These are phyloP conservation scores for Empidonax alnorum DNA, from an alignment of 2,113 vertebrate genomes.

Conservation along the genomic window DNA sequence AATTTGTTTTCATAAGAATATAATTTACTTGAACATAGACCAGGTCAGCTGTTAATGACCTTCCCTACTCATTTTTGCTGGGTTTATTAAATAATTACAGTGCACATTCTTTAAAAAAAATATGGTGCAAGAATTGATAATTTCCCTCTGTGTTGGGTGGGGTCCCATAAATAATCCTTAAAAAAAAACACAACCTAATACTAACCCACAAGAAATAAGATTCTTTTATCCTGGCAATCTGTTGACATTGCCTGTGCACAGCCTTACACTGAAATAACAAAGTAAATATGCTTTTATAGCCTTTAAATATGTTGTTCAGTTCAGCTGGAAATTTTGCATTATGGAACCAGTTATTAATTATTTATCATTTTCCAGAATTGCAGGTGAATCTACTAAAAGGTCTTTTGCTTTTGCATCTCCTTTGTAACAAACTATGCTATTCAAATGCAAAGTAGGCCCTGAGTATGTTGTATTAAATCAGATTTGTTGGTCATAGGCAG, in stretches of 20 bases:
- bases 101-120: neutral
- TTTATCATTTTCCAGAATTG: neutral
- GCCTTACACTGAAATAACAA: neutral
- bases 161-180: neutral
- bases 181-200: no score
- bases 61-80: neutral
- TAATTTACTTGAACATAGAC: neutral
- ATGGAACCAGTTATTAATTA: neutral
- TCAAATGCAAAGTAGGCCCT: neutral
- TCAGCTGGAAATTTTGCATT: neutral
- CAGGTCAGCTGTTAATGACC: neutral
- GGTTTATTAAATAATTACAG: neutral
- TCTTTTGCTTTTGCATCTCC: neutral
- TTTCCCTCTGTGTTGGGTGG: neutral
- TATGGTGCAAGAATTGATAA: neutral
- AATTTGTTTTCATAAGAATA: neutral
- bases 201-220: neutral
- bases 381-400: neutral
- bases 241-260: neutral
- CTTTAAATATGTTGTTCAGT: neutral
- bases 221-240: neutral
- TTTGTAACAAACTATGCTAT: neutral
- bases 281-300: neutral
- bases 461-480: neutral
- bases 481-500: neutral